Base-by-base conservation (phyloP, 2,797 vertebrate species). In the Hapalemur alaotrensis region DNA sequence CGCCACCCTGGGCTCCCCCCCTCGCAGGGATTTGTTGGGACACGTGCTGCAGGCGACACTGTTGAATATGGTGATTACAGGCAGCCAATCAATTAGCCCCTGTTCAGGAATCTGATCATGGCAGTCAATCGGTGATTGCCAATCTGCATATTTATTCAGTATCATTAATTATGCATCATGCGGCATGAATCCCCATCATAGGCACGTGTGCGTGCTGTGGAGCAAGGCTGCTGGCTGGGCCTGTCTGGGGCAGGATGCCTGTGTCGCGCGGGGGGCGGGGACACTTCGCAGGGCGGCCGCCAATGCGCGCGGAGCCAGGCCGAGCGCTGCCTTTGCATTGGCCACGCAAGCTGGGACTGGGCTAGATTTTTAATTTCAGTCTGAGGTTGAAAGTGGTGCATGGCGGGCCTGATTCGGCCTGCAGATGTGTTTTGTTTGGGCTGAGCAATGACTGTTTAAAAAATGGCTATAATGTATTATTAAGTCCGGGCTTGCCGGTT, bases 131-230 rank as follows among this genome's bases (percentile, higher is more conserved):
- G 95, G 98, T 98, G 97, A 97, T 97, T 97, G 98, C 97, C 95
- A 98, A 98, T 98, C 98, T 98, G 98, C 98, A 98, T 98, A 98
- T 98, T 98, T 97, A 98, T 98, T 98, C 84, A 2, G 94, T 96
- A 89, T 96, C 96, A 98, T 98, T 98, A 98, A 98, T 98, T 98
- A 98, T 98, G 98, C 97, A 98, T 97, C 94, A 96, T 75, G 96
- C 85, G 65, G 95, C 96, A 97, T 98, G 97, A 97, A 97, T 97
- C 91, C 97, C 97, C 96, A 89, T 97, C 93, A 98, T 96, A 95
- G 85, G 97, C 98, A 65, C 92, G 96, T 18, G 95, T 11, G 59
- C 96, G 48, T 50, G 83, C 96, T 88, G 95, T 80, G 94, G 97
- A 97, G 92, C 65, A 87, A 80, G 96, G 95, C 95, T 92, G 54